These are phyloP conservation scores for Pseudobourletiella spinata DNA, from an alignment of 1,140 invertebrate species.

Conservation along the genomic window DNA sequence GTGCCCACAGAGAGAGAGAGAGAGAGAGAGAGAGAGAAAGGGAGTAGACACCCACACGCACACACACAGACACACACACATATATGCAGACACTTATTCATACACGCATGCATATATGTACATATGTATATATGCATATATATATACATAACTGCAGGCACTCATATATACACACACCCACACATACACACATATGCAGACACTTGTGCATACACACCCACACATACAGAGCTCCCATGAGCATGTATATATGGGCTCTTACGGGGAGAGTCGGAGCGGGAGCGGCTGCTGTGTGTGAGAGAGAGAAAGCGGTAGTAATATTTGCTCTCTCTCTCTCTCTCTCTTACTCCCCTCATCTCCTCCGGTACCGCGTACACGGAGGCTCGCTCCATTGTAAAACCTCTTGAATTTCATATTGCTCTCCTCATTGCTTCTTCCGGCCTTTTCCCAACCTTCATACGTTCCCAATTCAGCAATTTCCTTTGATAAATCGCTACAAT, in stretches of 20 bases:
- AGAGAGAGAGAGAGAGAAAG: neutral
- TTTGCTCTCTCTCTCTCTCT: neutral
- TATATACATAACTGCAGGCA: too few relatives aligned
- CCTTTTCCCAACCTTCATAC: constrained; percentile 20
- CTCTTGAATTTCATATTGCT: constrained; percentile 36
- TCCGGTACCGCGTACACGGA: neutral
- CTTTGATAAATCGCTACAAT: constrained; percentile 35
- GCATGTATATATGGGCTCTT: too few relatives aligned
- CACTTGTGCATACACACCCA: too few relatives aligned
- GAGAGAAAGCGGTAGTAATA: constrained; percentile 1
- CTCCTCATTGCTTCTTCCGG: constrained; percentile 1
- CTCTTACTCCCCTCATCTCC: constrained; percentile 1
- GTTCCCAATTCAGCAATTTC: constrained; percentile 35
- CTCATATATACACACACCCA: too few relatives aligned
- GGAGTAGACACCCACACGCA: too few relatives aligned
- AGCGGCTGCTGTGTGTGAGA: too few relatives aligned
- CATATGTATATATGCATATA: too few relatives aligned
- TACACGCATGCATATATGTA: too few relatives aligned
- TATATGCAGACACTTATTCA: too few relatives aligned
- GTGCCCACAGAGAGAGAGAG: neutral
- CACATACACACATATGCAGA: too few relatives aligned
- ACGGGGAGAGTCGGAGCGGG: too few relatives aligned
- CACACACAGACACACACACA: neutral
- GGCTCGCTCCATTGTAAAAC: constrained; percentile 6
- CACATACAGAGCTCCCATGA: too few relatives aligned